Conservation (phyloP, 2,888 invertebrate genomes). For the Mythimna loreyi region DNA sequence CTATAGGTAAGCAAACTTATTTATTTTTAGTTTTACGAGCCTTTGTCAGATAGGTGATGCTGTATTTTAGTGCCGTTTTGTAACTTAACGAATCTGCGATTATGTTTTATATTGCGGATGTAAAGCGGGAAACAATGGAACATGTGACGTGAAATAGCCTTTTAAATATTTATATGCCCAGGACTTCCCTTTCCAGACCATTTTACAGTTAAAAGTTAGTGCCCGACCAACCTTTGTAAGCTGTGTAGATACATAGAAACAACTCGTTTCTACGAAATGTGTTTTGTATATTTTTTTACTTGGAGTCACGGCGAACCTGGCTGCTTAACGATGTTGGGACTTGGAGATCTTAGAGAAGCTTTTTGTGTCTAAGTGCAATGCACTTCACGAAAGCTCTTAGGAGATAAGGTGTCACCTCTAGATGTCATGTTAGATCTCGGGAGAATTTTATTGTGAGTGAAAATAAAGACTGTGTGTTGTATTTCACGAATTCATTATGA, state of each 20-base stretch:
- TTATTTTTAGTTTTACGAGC: conserved; percentile 81
- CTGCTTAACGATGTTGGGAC: neutral
- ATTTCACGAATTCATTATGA: neutral
- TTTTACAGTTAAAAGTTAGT: conserved; percentile 61
- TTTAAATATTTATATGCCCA: conserved; percentile 64
- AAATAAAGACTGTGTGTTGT: neutral
- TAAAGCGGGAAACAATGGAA: conserved; percentile 74
- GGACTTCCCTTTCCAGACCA: conserved; percentile 57
- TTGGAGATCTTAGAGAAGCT: conserved; percentile 7
- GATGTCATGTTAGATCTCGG: neutral
- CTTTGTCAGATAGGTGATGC: conserved; percentile 83
- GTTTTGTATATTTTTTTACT: conserved; percentile 35
- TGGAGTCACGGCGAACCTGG: neutral
- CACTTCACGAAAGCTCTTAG: conserved; percentile 21
- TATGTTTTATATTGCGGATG: conserved; percentile 75
- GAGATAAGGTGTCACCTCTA: neutral
- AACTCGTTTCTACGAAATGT: conserved; percentile 32
- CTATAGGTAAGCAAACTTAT: conserved; percentile 94
- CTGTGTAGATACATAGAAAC: conserved; percentile 41
- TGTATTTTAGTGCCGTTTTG: conserved; percentile 73
- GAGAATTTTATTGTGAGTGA: conserved; percentile 1
- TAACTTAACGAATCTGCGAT: conserved; percentile 73
- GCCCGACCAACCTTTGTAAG: conserved; percentile 41
- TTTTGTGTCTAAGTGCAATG: conserved; percentile 29
- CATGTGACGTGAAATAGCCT: conserved; percentile 62